phyloP scores from a whole-genome alignment of 2,113 vertebrate genomes.

The Salvator merianae region DNA sequence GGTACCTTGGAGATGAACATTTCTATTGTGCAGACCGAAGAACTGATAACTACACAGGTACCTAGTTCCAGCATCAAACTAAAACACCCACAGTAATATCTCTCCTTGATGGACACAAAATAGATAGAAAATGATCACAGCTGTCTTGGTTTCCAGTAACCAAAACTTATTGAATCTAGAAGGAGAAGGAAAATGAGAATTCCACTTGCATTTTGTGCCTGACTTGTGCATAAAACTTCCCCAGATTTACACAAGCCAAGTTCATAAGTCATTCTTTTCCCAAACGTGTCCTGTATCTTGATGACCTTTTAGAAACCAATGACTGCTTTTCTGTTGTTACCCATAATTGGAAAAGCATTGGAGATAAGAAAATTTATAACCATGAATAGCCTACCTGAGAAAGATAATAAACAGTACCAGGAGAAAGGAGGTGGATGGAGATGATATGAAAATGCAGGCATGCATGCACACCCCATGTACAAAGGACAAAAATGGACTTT shows the following conservation, averaged over 20 bases:
- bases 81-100: conserved; percentile 16
- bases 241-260: conserved; percentile 73
- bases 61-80: background rate
- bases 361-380: conserved; percentile 78
- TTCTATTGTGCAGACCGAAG: background rate
- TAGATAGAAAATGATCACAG: conserved; percentile 54
- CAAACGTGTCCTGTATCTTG: conserved; percentile 69
- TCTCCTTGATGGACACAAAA: background rate
- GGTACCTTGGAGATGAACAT: no score
- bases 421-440: background rate
- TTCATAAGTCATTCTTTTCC: conserved; percentile 70
- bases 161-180: conserved; percentile 59
- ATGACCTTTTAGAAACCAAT: conserved; percentile 78
- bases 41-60: background rate
- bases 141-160: conserved; percentile 55
- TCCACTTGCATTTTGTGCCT: conserved; percentile 71
- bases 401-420: conserved; percentile 65
- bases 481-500: conserved; percentile 8
- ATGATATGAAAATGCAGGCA: background rate
- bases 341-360: conserved; percentile 80
- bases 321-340: conserved; percentile 75
- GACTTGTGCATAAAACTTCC: conserved; percentile 75
- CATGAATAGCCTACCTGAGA: conserved; percentile 70
- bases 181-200: conserved; percentile 32
- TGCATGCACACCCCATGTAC: background rate